phyloP scores from a whole-genome alignment of 2,113 vertebrate genomes.

The Thermophis baileyi region DNA sequence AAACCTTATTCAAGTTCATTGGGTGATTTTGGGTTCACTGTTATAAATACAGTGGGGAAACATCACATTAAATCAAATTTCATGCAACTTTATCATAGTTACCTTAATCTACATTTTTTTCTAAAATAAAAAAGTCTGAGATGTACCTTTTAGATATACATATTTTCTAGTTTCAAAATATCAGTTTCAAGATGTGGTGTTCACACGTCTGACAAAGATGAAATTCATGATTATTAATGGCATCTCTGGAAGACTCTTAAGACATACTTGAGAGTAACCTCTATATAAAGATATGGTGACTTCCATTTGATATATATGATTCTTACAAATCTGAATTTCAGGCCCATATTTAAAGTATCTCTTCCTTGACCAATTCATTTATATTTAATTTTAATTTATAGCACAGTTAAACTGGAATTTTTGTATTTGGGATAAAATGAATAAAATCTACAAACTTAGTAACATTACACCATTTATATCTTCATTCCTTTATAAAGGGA shows the following conservation, averaged over 20 bases:
- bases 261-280: neutral
- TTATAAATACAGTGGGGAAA: neutral
- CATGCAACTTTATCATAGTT: neutral
- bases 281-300: neutral
- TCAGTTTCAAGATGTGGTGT: neutral
- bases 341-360: neutral
- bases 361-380: neutral
- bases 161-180: neutral
- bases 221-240: neutral
- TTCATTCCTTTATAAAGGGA: neutral
- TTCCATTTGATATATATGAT: neutral
- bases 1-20: neutral
- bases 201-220: neutral
- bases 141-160: neutral
- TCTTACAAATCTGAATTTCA: neutral
- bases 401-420: neutral
- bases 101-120: neutral
- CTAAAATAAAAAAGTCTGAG: neutral
- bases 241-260: neutral
- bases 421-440: neutral
- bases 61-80: neutral
- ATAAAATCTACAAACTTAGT: neutral
- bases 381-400: neutral
- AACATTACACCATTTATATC: neutral
- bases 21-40: neutral